A percentile compares a stretch with the other conserved stretches of the same genome.
These are phyloP conservation scores for Zaprionus kolodkinae DNA, from an alignment of 1,140 invertebrate species.

Conservation along the genomic window DNA sequence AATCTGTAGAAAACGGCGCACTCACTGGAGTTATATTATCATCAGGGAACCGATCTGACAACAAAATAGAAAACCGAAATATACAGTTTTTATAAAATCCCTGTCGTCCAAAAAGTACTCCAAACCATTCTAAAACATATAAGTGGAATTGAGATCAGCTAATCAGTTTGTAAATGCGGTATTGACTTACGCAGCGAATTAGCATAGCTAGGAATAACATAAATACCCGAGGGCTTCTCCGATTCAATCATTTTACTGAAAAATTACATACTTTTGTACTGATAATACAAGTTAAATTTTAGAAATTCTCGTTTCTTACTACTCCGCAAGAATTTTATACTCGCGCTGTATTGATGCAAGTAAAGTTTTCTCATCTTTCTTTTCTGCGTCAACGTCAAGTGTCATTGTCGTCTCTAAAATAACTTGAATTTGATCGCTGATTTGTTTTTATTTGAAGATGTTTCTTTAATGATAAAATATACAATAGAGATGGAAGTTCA, in stretches of 20 bases:
- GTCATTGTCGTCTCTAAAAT: slow-evolving; percentile 61
- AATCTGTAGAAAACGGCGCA: background rate
- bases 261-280: slow-evolving; percentile 60
- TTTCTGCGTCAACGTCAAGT: slow-evolving; percentile 68
- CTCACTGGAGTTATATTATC: slow-evolving; percentile 89
- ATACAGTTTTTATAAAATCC: slow-evolving; percentile 94
- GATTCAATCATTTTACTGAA: slow-evolving; percentile 92
- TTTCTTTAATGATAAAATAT: background rate
- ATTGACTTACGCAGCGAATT: slow-evolving; percentile 87
- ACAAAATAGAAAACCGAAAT: slow-evolving; percentile 93
- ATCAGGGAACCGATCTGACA: slow-evolving; percentile 95
- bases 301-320: slow-evolving; percentile 85
- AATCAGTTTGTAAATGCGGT: background rate
- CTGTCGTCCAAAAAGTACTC: slow-evolving; percentile 94
- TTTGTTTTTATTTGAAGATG: background rate
- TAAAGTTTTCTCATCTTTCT: slow-evolving; percentile 83
- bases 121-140: slow-evolving; percentile 93
- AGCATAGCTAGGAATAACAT: slow-evolving; percentile 95
- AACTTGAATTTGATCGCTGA: background rate
- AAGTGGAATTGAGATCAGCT: background rate
- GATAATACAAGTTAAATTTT: background rate
- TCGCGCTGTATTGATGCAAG: slow-evolving; percentile 87
- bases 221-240: slow-evolving; percentile 94
- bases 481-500: no score
- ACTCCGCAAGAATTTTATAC: slow-evolving; percentile 91